Evolutionary conservation across 2,113 vertebrate species (phyloP).

Genomic region (Thomomys bottae): DNA sequence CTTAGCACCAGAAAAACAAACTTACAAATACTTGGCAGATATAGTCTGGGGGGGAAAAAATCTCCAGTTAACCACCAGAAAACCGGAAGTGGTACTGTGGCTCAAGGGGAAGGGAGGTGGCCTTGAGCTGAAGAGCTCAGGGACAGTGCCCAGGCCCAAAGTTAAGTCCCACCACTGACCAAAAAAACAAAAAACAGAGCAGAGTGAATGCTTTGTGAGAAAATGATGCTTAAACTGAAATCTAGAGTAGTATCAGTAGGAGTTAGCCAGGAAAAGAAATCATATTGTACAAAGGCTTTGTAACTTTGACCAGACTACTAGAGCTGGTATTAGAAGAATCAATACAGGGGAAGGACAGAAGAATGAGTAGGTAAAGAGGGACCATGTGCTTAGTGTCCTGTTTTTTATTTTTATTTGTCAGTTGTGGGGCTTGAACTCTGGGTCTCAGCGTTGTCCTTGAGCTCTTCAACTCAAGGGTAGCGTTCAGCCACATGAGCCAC

Average conservation of each 20-base stretch:
- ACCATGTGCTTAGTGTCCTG: background rate
- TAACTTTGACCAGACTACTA: background rate
- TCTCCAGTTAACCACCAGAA: too few species aligned
- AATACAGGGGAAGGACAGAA: background rate
- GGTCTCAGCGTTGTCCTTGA: too few species aligned
- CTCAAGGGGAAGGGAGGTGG: too few species aligned
- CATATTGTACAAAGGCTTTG: background rate
- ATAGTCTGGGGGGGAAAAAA: background rate
- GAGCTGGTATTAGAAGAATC: background rate
- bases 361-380: background rate
- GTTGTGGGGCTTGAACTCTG: too few species aligned
- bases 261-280: background rate
- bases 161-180: background rate
- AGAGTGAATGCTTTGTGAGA: background rate
- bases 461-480: too few species aligned
- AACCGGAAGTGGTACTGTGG: too few species aligned
- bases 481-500: too few species aligned
- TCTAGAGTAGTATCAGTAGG: background rate
- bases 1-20: background rate
- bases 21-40: background rate
- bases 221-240: slow-evolving; percentile 1
- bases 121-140: too few species aligned
- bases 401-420: too few species aligned
- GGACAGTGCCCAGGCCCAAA: too few species aligned
- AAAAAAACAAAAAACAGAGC: background rate